These are phyloP conservation scores for Phacellophora camtschatica DNA, from an alignment of 30 jellyfish, hydroid and myxozoan genomes.

Conservation along the genomic window DNA sequence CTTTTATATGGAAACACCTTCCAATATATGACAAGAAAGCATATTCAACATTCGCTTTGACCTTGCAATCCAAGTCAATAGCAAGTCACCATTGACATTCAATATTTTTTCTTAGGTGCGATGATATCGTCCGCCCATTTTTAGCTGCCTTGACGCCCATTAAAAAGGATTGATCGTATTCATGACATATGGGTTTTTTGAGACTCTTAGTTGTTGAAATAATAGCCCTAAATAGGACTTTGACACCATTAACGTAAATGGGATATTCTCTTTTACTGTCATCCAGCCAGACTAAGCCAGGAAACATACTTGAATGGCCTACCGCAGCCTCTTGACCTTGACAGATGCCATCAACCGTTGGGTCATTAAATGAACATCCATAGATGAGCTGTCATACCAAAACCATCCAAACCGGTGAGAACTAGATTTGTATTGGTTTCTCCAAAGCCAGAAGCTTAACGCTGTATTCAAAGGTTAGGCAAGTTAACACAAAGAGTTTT, in stretches of 20 bases:
- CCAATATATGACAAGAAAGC: too few species aligned
- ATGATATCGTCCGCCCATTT: conserved; percentile 33
- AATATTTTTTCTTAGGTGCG: background rate
- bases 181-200: background rate
- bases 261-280: conserved; percentile 24
- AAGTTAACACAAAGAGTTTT: too few species aligned
- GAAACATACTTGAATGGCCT: conserved; percentile 2
- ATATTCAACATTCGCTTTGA: too few species aligned
- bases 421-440: background rate
- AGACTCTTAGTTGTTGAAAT: background rate
- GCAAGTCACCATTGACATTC: background rate
- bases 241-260: background rate
- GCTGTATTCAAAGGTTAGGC: too few species aligned
- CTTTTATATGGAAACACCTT: too few species aligned
- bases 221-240: background rate
- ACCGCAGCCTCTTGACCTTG: conserved; percentile 64
- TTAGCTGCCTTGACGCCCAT: conserved; percentile 29
- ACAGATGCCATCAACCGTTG: conserved; percentile 7
- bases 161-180: background rate
- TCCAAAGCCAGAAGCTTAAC: too few species aligned
- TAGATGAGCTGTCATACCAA: background rate
- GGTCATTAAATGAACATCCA: background rate
- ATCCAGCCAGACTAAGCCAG: conserved; percentile 16
- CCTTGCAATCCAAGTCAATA: too few species aligned
- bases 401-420: background rate